Conservation (phyloP, 2,888 invertebrate genomes). For the Theodoxus fluviatilis region DNA sequence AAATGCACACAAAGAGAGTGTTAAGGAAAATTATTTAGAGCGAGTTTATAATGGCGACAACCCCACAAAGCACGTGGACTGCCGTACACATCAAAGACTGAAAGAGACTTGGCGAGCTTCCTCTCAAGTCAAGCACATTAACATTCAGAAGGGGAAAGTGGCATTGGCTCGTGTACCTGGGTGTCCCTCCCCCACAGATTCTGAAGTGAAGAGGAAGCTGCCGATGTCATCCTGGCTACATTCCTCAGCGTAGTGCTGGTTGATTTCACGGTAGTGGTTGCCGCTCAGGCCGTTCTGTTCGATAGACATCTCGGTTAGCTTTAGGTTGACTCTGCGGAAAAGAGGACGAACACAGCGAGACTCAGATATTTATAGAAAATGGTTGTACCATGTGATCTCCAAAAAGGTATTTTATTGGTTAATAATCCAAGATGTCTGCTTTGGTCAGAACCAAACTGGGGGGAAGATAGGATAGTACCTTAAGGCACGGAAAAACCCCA, state of each 20-base stretch:
- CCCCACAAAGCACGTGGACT: no score
- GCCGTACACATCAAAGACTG: no score
- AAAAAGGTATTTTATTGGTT: conserved; percentile 21
- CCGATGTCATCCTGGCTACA: conserved; percentile 59
- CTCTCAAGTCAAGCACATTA: background rate
- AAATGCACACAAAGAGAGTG: no score
- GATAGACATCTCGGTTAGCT: conserved; percentile 37
- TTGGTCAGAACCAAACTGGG: conserved; percentile 17
- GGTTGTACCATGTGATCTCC: conserved; percentile 34
- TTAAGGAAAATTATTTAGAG: no score
- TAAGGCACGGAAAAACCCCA: background rate
- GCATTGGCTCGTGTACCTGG: conserved; percentile 50
- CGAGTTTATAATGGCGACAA: no score
- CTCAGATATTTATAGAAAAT: conserved; percentile 36
- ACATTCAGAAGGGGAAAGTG: background rate
- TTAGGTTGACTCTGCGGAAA: conserved; percentile 43
- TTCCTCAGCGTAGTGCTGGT: conserved; percentile 56
- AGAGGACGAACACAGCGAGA: conserved; percentile 42
- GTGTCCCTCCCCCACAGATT: conserved; percentile 67
- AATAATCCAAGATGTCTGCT: no score
- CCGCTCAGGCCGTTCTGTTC: conserved; percentile 36
- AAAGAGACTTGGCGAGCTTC: no score
- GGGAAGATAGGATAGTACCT: background rate
- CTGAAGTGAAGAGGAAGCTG: conserved; percentile 64
- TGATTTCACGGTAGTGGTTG: conserved; percentile 50